Evolutionary conservation across 2,797 vertebrate species (phyloP), one percentile per base, ranked within the genome.

Genomic region (Acanthurus lineatus): DNA sequence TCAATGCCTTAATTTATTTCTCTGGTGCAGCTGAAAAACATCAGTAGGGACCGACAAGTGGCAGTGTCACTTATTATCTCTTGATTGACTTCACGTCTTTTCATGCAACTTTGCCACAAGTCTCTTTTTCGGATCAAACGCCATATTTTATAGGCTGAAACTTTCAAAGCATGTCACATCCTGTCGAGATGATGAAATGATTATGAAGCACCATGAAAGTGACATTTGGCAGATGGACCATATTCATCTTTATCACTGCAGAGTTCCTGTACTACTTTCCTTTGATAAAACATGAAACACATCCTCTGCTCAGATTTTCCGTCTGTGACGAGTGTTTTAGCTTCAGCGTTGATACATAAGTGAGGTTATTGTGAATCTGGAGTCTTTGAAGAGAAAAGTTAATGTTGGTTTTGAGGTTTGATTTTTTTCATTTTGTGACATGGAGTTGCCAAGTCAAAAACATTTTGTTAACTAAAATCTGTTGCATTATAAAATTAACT

Each of bases 281-380:
- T 93, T 91, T 93, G 91, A 93, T 92, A 87, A 89, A 88, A 92
- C 93, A 91, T 92, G 86, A 93, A 93, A 91, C 88, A 76, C 64
- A 78, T 85, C 77, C 83, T 89, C 74, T 45, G 77, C 84, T 89
- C 82, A 77, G 28, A 84, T 82, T 89, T 90, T 80, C 74, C 66
- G 48, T 28, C 73, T 48, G 70, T 86, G 87, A 90, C 78, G 84
- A 90, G 83, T 84, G 64, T 86, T 88, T 88, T 76, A 65, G 74
- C 53, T 79, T 65, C 56, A 20, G 9, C 0, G n/a, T 52, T 59
- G 48, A 56, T 45, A 19, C 28, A 40, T 32, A 58, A 62, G 69
- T 40, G 28, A 76, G 38, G 35, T 40, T 63, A 48, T 32, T 60
- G 56, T 62, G 61, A 57, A 51, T 48, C 22, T 45, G 47, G 51